Evolutionary conservation across 2,888 invertebrate species (phyloP).

Genomic region (Tenthredo notha): DNA sequence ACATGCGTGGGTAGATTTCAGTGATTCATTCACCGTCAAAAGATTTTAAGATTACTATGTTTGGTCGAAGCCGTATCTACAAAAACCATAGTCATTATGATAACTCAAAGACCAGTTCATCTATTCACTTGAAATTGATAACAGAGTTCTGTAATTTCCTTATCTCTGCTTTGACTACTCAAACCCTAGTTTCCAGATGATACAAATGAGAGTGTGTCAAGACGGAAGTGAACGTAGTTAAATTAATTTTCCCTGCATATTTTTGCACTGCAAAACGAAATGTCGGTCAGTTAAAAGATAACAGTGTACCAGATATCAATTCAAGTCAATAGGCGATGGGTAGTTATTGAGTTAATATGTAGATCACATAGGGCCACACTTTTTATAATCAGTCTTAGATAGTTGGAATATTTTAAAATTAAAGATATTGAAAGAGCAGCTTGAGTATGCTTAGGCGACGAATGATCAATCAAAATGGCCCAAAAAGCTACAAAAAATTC

Average conservation of each 20-base stretch:
- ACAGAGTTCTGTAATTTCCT: background rate
- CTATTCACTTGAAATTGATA: background rate
- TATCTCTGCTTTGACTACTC: background rate
- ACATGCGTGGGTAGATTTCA: background rate
- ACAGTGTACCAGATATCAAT: background rate
- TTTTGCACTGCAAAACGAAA: background rate
- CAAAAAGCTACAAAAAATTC: background rate
- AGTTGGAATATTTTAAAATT: background rate
- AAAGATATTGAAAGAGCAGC: background rate
- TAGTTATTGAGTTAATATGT: background rate
- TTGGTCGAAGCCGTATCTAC: background rate
- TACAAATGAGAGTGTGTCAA: background rate
- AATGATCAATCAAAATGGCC: background rate
- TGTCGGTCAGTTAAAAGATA: background rate
- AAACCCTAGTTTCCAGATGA: background rate
- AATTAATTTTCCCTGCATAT: background rate
- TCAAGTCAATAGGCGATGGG: background rate
- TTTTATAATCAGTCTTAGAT: background rate
- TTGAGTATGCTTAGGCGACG: background rate
- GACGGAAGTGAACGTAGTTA: background rate
- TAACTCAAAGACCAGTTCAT: background rate
- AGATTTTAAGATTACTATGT: background rate
- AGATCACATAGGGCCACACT: background rate
- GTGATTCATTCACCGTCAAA: background rate
- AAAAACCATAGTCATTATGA: background rate